Base-by-base conservation (phyloP, 2,888 invertebrate species). In the Ormia ochracea region DNA sequence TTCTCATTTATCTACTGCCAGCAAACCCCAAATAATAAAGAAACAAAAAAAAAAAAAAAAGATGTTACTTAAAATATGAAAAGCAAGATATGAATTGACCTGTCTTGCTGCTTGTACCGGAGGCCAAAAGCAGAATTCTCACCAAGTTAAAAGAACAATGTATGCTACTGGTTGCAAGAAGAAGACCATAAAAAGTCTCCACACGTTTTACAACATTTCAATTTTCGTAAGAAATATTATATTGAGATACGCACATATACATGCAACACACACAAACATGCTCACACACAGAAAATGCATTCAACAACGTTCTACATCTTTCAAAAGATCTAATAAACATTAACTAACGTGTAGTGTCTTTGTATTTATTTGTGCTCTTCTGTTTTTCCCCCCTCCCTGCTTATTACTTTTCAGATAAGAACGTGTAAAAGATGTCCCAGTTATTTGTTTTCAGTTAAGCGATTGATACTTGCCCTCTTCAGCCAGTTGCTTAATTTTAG, bases 391-490 rank as follows among this genome's bases (percentile, higher is more conserved):
- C n/a, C n/a, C n/a, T n/a, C n/a, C 36, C 54, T 76, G 26, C 36
- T 69, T 61, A 54, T 61, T 63, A 26, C 45, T 68, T 45, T 76
- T 45, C 45, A 80, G 72, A 80, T 80, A 80, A 80, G 72, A 73
- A 80, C 80, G 80, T 80, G 80, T 80, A 68, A 80, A 76, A 76
- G 56, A 80, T 80, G 80, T 80, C 80, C 68, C 63, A 76, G 76
- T 76, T 73, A 73, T 80, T 68, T 76, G 63, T 80, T 70, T 68
- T 48, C 21, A 50, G 59, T 72, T 66, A 61, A 80, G 36, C 61
- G 56, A 68, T 76, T 72, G 80, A 76, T 80, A 72, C 48, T 61
- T 61, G 66, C 36, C 66, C 66, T 75, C 52, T 52, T 36, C 59
- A 59, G 21, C 50, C 31, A 45, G 48, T 74, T 56, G 52, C 36